Conservation (phyloP, 1,140 invertebrate genomes). For the Drosophila sturtevanti region DNA sequence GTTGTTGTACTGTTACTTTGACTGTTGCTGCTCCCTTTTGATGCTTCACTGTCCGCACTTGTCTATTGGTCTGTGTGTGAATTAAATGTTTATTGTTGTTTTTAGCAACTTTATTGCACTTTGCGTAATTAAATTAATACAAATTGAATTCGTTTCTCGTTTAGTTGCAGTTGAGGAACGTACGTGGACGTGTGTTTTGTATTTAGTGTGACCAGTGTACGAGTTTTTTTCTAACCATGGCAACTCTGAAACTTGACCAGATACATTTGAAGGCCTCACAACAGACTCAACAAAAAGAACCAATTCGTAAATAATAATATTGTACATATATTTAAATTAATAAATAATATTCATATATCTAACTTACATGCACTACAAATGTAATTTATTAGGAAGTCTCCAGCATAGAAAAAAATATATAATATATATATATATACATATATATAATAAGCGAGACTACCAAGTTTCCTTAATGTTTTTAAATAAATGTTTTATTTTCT, state of each 20-base stretch:
- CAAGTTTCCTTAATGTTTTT: too few relatives aligned
- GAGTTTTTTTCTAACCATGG: neutral
- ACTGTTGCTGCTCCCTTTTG: neutral
- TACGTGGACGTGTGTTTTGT: constrained; percentile 69
- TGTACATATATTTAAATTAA: too few relatives aligned
- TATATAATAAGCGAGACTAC: too few relatives aligned
- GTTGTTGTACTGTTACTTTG: neutral
- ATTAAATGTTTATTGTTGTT: neutral
- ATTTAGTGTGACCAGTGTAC: constrained; percentile 18
- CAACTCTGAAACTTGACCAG: neutral
- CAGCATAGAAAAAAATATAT: too few relatives aligned
- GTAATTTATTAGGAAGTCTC: too few relatives aligned
- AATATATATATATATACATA: too few relatives aligned
- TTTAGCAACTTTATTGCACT: neutral
- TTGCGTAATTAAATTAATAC: neutral
- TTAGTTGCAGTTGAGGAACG: constrained; percentile 47
- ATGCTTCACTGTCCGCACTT: neutral
- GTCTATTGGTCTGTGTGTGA: neutral
- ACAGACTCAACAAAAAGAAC: neutral
- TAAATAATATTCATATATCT: too few relatives aligned
- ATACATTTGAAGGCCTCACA: neutral
- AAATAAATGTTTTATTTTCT: too few relatives aligned
- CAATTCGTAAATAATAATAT: too few relatives aligned
- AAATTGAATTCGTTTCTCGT: constrained; percentile 4
- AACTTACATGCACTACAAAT: too few relatives aligned